Evolutionary conservation across 2,888 invertebrate species (phyloP).

Genomic region (Lymantria dispar): DNA sequence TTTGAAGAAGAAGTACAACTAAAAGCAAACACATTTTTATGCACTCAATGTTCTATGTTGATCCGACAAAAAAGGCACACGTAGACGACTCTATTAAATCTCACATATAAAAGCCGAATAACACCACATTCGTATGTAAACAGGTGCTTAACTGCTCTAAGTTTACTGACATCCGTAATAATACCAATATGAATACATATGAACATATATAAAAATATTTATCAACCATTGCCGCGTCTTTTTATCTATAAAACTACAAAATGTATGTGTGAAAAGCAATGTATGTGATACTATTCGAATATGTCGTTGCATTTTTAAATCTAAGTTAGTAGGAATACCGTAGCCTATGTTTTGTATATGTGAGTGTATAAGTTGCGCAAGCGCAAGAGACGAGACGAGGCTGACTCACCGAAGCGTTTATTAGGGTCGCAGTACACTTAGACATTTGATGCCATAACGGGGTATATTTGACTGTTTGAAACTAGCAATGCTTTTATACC

Average conservation of each 20-base stretch:
- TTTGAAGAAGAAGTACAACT: constrained; percentile 16
- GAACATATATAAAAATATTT: constrained; percentile 6
- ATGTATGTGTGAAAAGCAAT: constrained; percentile 22
- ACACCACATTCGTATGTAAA: constrained; percentile 67
- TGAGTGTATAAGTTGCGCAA: constrained; percentile 59
- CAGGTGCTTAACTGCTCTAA: constrained; percentile 67
- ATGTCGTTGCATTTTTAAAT: constrained; percentile 22
- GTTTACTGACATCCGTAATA: constrained; percentile 71
- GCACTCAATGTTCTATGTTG: constrained; percentile 46
- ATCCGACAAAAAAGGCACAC: constrained; percentile 55
- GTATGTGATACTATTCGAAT: constrained; percentile 15
- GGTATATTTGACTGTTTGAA: background rate
- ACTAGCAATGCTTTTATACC: background rate
- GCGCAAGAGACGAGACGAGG: constrained; percentile 55
- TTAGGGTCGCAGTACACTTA: constrained; percentile 47
- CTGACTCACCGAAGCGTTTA: constrained; percentile 62
- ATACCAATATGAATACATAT: constrained; percentile 37
- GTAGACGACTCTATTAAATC: constrained; percentile 69
- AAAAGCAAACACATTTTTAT: constrained; percentile 45
- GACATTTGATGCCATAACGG: constrained; percentile 3
- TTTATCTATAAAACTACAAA: background rate
- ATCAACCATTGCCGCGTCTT: constrained; percentile 30
- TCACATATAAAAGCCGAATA: constrained; percentile 51
- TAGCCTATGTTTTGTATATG: constrained; percentile 32
- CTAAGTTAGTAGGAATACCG: constrained; percentile 37